A percentile compares a stretch with the other conserved stretches of the same genome.
phyloP scores from a whole-genome alignment of 2,113 vertebrate species.

The Caretta caretta region DNA sequence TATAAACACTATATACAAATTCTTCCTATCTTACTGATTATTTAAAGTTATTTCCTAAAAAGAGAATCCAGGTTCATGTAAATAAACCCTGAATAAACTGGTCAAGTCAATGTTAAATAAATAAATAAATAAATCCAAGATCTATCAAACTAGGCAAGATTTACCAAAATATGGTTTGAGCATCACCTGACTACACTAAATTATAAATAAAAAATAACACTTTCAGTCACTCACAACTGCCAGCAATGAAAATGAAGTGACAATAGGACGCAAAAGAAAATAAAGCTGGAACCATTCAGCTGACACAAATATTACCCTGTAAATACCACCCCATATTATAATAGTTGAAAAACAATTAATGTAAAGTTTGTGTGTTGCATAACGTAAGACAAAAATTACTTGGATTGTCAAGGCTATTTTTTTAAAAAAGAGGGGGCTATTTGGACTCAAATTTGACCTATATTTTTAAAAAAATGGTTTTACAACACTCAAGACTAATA shows the following conservation, averaged over 20 bases:
- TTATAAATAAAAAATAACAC: background rate
- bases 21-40: background rate
- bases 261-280: background rate
- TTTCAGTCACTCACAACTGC: background rate
- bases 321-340: background rate
- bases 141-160: background rate
- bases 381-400: background rate
- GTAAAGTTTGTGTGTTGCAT: background rate
- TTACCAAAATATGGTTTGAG: background rate
- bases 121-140: background rate
- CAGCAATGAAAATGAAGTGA: background rate
- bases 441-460: background rate
- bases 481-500: background rate
- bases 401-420: background rate
- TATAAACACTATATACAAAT: background rate
- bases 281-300: background rate
- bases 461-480: background rate
- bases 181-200: background rate
- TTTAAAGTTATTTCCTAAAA: background rate
- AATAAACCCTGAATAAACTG: background rate
- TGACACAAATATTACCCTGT: background rate
- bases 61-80: constrained; percentile 21
- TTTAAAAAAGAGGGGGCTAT: background rate
- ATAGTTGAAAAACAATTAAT: background rate
- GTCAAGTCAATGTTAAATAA: background rate